Evolutionary conservation across 1,140 invertebrate species (phyloP), one percentile per base, ranked within the genome.

Genomic region (Drosophila gunungcola): DNA sequence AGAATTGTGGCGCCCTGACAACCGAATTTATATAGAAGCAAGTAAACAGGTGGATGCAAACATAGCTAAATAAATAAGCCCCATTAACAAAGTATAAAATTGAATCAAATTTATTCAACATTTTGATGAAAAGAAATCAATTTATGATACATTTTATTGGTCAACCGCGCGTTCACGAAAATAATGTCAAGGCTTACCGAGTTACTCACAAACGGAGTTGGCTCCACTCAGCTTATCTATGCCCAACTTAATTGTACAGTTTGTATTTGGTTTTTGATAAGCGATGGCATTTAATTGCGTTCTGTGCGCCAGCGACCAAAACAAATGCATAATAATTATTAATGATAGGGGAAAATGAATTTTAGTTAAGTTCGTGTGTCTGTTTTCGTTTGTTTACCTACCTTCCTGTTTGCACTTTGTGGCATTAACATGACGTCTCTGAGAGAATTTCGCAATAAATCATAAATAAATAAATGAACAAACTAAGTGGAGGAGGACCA

Each of bases 311-410:
- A 25, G 56, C 63, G 63, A 34, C 57, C 45, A 67, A 68, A 68
- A 68, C 61, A 73, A 73, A 73, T 72, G 69, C 67, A 72, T 73
- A 72, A 72, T 73, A 72, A 73, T 73, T 61, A 72, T 60, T 38
- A 72, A 41, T 52, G 49, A 42, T 41, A 46, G 34, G 36, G 55
- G 34, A 34, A 60, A 58, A 70, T 70, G 67, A 53, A 41, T 73
- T 72, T 73, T 36, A 61, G 69, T 72, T 73, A 73, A 73, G 54
- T 73, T 53, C 39, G 62, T 46, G 27, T 46, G 49, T 58, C 60
- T 29, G 60, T 38, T 36, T 11, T 21, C 38, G 43, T 10, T 53
- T 68, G 64, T 65, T 65, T 68, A 65, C 46, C 36, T 25, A 49
- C 34, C 34, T 67, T 5, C 11, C 58, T 62, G 48, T 52, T 62